Percentiles rank a stretch among this genome's conserved stretches.
These are phyloP conservation scores for Drosophila affinis DNA, from an alignment of 2,888 invertebrate species.

Conservation along the genomic window DNA sequence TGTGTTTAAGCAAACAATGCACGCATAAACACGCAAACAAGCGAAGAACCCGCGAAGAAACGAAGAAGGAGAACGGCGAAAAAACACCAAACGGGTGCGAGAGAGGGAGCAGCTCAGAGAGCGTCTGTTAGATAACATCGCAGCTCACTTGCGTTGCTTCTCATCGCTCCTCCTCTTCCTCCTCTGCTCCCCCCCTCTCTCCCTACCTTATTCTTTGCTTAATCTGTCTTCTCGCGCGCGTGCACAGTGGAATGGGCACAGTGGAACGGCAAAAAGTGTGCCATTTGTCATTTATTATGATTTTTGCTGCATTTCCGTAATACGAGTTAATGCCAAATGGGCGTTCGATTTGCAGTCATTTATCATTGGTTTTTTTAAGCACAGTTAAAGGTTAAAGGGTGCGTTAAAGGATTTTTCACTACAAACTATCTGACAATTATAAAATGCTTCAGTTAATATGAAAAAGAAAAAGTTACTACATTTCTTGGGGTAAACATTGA, in stretches of 20 bases:
- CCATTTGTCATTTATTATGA: not conserved
- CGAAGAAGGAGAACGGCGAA: too few species aligned
- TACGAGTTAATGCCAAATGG: not conserved
- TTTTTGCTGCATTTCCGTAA: not conserved
- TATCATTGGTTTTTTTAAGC: not conserved
- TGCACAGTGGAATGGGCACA: conserved; percentile 9
- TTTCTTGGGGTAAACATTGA: too few species aligned
- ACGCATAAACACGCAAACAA: conserved; percentile 36
- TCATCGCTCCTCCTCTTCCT: too few species aligned
- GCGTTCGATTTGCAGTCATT: not conserved
- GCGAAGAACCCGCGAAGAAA: not conserved
- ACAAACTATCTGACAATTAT: too few species aligned
- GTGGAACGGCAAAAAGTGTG: not conserved
- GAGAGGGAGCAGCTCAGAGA: not conserved
- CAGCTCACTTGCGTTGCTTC: not conserved
- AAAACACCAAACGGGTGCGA: too few species aligned
- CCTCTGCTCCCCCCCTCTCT: not conserved
- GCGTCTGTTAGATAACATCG: conserved; percentile 34
- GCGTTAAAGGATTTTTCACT: too few species aligned
- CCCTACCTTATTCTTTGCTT: not conserved
- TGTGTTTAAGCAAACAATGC: conserved; percentile 54
- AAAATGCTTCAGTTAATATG: too few species aligned
- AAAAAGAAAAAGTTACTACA: too few species aligned
- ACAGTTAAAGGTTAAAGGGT: too few species aligned
- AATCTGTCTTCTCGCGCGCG: conserved; percentile 12